Base-by-base conservation (phyloP, 2,797 vertebrate genomes). In the Buceros bicornis region DNA sequence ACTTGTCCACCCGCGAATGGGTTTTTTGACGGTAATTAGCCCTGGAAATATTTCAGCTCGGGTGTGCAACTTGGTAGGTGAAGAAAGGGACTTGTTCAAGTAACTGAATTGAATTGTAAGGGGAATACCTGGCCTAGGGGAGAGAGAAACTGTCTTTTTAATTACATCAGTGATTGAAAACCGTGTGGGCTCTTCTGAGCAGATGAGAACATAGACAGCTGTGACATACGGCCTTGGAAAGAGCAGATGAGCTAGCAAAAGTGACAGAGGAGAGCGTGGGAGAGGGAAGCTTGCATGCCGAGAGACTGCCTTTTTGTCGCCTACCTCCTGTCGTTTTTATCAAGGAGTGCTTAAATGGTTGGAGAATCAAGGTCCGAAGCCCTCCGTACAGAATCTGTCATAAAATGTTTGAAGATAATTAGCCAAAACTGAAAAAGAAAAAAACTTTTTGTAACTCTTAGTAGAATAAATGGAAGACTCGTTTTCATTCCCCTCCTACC, bases 151-250 rank as follows among this genome's bases (percentile, higher is more conserved):
- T 4, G 1, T 3, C 8, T 45, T 22, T n/a, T 3, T 5, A 0
- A 3, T n/a, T 3, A 8, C 5, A 6, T 7, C 35, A 12, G 20
- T 7, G 40, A 1, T 56, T 11, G 11, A 10, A 13, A 20, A 3
- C 11, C 8, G 13, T 7, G 1, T 31, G 1, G 6, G 22, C 21
- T 8, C 13, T n/a, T 11, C 18, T 24, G 40, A 0, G 13, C 6
- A 35, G 16, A 2, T 11, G 16, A 6, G 50, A 6, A 1, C 5
- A 0, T 7, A 6, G 45, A 0, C 0, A 3, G 35, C 25, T 45
- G 13, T 18, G 43, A 0, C 0, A 0, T 1, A 3, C 11, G 29
- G 8, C 11, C 10, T 6, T 21, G 5, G 40, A 22, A 29, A 31
- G 1, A 8, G 20, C n/a, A 11, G 3, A 24, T 62, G 8, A 40